phyloP scores from a whole-genome alignment of 2,888 invertebrate species.

The Globia sparganii region DNA sequence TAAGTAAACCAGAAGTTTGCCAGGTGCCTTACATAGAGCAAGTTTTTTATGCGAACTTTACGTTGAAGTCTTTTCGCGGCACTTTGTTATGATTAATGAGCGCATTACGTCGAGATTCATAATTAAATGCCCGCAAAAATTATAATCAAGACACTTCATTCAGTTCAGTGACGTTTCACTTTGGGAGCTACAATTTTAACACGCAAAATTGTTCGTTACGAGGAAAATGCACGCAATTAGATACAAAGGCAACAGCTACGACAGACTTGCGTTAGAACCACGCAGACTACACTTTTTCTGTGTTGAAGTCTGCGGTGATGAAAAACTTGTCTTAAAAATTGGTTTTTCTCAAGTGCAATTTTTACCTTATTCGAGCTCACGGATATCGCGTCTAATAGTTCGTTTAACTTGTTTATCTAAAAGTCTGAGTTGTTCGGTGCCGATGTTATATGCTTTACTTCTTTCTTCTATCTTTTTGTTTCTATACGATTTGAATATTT shows the following conservation, averaged over 20 bases:
- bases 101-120: constrained; percentile 75
- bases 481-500: background rate
- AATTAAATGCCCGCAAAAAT: constrained; percentile 77
- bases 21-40: constrained; percentile 13
- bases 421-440: background rate
- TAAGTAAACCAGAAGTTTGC: constrained; percentile 1
- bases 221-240: constrained; percentile 22
- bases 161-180: constrained; percentile 67
- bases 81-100: constrained; percentile 75
- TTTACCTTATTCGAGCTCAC: background rate
- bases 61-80: constrained; percentile 53
- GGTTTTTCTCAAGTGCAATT: background rate
- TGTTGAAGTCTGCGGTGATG: background rate
- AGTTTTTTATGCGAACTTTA: constrained; percentile 53
- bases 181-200: constrained; percentile 59
- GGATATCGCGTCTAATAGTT: background rate
- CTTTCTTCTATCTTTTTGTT: background rate
- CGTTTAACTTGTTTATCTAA: background rate
- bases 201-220: constrained; percentile 30
- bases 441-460: background rate
- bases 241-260: constrained; percentile 6
- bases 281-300: background rate
- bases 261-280: background rate
- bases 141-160: constrained; percentile 77
- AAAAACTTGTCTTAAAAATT: background rate